A percentile compares a stretch with the other conserved stretches of the same genome.
Evolutionary conservation across 2,888 invertebrate genomes (phyloP).

Genomic region (Hylaea fasciaria): DNA sequence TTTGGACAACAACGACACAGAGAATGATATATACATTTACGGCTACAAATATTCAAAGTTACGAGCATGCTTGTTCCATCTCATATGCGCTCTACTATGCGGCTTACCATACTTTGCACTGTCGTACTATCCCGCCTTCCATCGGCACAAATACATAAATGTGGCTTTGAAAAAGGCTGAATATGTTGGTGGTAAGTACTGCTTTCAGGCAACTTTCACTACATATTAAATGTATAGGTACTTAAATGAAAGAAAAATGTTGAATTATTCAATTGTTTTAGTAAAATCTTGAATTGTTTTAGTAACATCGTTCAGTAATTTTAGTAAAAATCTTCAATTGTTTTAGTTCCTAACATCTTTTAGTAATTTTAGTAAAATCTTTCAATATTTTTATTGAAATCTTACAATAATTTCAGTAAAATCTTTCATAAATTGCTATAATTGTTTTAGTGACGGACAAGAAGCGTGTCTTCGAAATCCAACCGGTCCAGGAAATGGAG

Average conservation of each 20-base stretch:
- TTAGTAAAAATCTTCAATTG: no score
- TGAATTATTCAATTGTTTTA: no score
- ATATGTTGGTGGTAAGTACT: slow-evolving; percentile 81
- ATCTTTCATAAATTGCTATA: no score
- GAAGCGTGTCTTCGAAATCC: slow-evolving; percentile 74
- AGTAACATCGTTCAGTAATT: no score
- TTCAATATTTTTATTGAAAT: no score
- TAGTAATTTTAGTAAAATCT: no score
- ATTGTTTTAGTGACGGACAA: slow-evolving; percentile 73
- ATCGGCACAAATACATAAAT: slow-evolving; percentile 81
- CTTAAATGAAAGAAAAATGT: no score
- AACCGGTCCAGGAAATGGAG: slow-evolving; percentile 71
- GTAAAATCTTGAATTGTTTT: no score
- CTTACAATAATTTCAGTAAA: neutral
- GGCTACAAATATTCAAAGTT: slow-evolving; percentile 80
- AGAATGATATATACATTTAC: slow-evolving; percentile 77
- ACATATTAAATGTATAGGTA: no score
- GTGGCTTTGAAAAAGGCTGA: slow-evolving; percentile 84
- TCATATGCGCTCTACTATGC: slow-evolving; percentile 76
- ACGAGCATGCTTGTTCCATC: slow-evolving; percentile 77
- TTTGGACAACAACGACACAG: slow-evolving; percentile 78
- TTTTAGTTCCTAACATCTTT: no score
- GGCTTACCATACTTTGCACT: slow-evolving; percentile 85
- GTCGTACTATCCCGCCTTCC: slow-evolving; percentile 84
- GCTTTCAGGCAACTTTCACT: neutral